Percentiles rank a stretch among this genome's conserved stretches.
phyloP scores from a whole-genome alignment of 2,113 vertebrate genomes.

The Tyrannus savana region DNA sequence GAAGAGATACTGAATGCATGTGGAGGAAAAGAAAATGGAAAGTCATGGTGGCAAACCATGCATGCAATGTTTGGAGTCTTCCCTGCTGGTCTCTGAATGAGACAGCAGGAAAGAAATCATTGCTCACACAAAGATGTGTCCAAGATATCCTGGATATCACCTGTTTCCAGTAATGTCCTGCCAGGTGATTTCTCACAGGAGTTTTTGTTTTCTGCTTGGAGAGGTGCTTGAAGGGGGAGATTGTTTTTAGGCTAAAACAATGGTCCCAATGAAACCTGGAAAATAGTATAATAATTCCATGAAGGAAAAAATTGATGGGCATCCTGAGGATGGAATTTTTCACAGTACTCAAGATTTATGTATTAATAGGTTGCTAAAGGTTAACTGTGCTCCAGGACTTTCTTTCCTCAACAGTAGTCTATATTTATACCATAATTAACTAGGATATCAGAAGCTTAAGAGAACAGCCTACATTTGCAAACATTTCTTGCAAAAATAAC shows the following conservation, averaged over 20 bases:
- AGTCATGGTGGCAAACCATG: not conserved
- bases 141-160: not conserved
- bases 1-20: not conserved
- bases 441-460: not conserved
- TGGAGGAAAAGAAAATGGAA: not conserved
- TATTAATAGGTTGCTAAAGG: not conserved
- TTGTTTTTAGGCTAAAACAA: not conserved
- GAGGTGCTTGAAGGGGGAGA: not conserved
- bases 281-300: not conserved
- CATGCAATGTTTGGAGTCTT: not conserved
- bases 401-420: not conserved
- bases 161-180: not conserved
- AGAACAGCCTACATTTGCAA: not conserved
- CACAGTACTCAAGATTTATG: not conserved
- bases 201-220: not conserved
- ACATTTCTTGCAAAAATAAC: slow-evolving; percentile 1
- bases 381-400: not conserved
- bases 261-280: not conserved
- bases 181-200: not conserved
- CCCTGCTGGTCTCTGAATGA: not conserved
- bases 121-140: not conserved
- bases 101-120: not conserved
- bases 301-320: not conserved
- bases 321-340: not conserved
- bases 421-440: not conserved